Evolutionary conservation across 2,113 vertebrate genomes (phyloP), one percentile per base, ranked within the genome.

Genomic region (Embiotoca jacksoni): DNA sequence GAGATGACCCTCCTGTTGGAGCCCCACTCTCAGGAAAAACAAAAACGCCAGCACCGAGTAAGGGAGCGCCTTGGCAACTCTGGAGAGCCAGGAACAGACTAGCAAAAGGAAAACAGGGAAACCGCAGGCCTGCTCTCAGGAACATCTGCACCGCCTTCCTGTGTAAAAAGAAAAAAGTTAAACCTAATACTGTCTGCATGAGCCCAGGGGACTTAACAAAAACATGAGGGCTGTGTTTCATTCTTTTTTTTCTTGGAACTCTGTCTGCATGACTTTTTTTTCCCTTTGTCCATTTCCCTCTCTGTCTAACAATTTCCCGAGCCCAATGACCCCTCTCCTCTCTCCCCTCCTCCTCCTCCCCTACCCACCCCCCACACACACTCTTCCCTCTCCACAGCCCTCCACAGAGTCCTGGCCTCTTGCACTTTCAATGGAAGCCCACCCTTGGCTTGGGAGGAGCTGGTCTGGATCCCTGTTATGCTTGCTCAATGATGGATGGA

Each of bases 1-100:
- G 82, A 89, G 90, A 92, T 95, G 94, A 95, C 94, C 94, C 94
- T 93, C 89, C 93, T 89, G 90, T 86, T 87, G 90, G 89, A 94
- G 91, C 90, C 77, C 86, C 81, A 84, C 84, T 90, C 89, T 88
- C 89, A 90, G 88, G 91, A 91, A 93, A 93, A 93, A 93, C 91
- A 91, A 90, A 91, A 90, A 85, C 84, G 81, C 85, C 83, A 83
- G 91, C 84, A 71, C 82, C 71, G 85, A 89, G 89, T 86, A 82
- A 88, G 88, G 87, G 87, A 92, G 91, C 85, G 76, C 84, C 91
- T 92, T 92, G 91, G 92, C 92, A 93, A 92, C 86, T 57, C 77
- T 50, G 83, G 81, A 85, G 88, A 88, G 85, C 83, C 66, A 47
- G 82, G 93, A 90, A 92, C 85, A 82, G 83, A 89, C 84, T 61